phyloP scores from a whole-genome alignment of 2,888 invertebrate genomes.

The Melitaea athalia region DNA sequence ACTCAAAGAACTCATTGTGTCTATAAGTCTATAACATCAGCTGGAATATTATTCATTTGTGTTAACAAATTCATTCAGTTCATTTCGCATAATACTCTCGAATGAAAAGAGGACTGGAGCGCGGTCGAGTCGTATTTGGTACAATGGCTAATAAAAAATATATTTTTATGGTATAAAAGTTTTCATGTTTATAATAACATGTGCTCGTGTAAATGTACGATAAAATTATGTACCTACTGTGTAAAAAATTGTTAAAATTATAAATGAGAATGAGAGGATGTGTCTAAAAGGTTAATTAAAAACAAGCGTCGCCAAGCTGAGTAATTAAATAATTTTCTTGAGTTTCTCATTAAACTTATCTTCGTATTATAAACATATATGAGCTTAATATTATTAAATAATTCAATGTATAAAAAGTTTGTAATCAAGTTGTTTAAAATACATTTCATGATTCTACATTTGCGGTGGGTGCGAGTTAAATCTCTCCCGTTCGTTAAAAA shows the following conservation, averaged over 20 bases:
- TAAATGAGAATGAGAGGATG: too few relatives aligned
- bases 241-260: not conserved
- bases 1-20: conserved; percentile 1
- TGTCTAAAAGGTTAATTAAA: conserved; percentile 3
- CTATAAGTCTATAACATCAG: not conserved
- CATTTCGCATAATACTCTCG: conserved; percentile 18
- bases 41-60: conserved; percentile 7
- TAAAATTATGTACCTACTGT: not conserved
- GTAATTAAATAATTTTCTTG: not conserved
- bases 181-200: conserved; percentile 7
- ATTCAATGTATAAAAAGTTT: too few relatives aligned
- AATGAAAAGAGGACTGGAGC: conserved; percentile 13
- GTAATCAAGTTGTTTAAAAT: too few relatives aligned
- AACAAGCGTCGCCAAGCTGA: conserved; percentile 1
- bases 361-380: too few relatives aligned
- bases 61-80: not conserved
- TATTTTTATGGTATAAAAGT: conserved; percentile 10
- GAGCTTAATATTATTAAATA: too few relatives aligned
- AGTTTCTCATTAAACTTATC: not conserved
- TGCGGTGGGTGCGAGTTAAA: too few relatives aligned
- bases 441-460: too few relatives aligned
- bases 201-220: not conserved
- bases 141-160: conserved; percentile 6
- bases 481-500: too few relatives aligned
- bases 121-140: conserved; percentile 9